These are phyloP conservation scores for Ceriagrion tenellum DNA, from an alignment of 2,888 invertebrate genomes.

Conservation along the genomic window DNA sequence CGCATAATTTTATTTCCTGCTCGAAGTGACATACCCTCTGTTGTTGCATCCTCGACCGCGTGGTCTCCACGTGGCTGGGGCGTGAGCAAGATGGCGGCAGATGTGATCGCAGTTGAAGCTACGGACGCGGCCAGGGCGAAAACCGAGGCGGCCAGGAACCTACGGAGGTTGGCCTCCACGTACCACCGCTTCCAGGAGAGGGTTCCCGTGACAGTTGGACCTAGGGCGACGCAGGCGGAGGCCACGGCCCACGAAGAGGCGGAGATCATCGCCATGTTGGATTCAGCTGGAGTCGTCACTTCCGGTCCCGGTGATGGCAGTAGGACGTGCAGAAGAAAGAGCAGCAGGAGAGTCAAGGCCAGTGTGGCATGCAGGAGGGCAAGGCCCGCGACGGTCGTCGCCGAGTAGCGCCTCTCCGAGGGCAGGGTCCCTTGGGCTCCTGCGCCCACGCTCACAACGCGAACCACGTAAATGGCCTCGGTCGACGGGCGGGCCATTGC, in stretches of 20 bases:
- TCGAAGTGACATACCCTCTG: too few relatives aligned
- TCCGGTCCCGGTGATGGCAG: constrained; percentile 72
- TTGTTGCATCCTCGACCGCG: not conserved
- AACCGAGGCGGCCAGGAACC: constrained; percentile 82
- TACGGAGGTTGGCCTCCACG: constrained; percentile 83
- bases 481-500: constrained; percentile 75
- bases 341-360: constrained; percentile 81
- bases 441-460: constrained; percentile 83
- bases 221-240: not conserved
- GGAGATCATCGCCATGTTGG: constrained; percentile 71
- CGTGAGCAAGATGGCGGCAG: constrained; percentile 68
- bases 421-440: constrained; percentile 81
- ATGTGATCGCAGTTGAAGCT: constrained; percentile 71
- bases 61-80: not conserved
- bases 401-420: constrained; percentile 84
- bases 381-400: constrained; percentile 84
- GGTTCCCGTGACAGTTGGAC: constrained; percentile 77
- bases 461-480: constrained; percentile 85
- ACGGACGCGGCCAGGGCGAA: constrained; percentile 79
- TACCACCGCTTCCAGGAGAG: constrained; percentile 85
- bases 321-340: constrained; percentile 80
- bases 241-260: constrained; percentile 42
- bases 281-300: constrained; percentile 68
- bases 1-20: too few relatives aligned
- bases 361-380: constrained; percentile 83